Conservation (phyloP, 2,888 invertebrate genomes). For the Pristionchus fissidentatus region DNA sequence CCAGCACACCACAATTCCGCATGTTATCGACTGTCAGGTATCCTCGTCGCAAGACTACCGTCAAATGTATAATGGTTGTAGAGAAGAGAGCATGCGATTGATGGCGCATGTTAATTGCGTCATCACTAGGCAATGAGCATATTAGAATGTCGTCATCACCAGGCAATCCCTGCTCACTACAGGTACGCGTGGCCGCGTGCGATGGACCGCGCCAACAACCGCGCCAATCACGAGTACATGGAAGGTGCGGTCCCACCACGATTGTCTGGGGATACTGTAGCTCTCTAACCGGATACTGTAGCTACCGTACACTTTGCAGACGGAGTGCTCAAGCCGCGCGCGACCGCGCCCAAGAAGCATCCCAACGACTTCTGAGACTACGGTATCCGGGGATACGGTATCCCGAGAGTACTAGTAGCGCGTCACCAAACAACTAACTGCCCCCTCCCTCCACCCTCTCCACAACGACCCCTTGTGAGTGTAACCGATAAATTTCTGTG, state of each 20-base stretch:
- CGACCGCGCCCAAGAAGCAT: neutral
- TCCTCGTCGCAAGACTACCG: too few species aligned
- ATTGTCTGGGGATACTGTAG: neutral
- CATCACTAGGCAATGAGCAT: too few species aligned
- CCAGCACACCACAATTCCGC: too few species aligned
- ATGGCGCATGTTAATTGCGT: too few species aligned
- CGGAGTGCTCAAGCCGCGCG: neutral
- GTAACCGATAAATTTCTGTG: neutral
- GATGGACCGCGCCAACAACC: conserved; percentile 26
- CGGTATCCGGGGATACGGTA: neutral
- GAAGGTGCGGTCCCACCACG: neutral
- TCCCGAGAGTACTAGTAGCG: neutral
- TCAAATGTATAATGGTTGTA: too few species aligned
- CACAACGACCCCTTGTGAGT: neutral
- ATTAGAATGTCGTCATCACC: too few species aligned
- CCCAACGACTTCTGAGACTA: neutral
- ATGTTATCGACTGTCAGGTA: too few species aligned
- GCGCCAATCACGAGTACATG: neutral
- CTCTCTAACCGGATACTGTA: neutral
- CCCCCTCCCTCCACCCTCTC: neutral
- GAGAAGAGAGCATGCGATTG: too few species aligned
- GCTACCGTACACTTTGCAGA: neutral
- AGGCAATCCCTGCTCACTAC: too few species aligned
- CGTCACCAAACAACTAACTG: too few species aligned
- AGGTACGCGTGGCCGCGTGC: conserved; percentile 7